Conservation (phyloP, 2,888 invertebrate genomes). For the Hypomecis atomaria region DNA sequence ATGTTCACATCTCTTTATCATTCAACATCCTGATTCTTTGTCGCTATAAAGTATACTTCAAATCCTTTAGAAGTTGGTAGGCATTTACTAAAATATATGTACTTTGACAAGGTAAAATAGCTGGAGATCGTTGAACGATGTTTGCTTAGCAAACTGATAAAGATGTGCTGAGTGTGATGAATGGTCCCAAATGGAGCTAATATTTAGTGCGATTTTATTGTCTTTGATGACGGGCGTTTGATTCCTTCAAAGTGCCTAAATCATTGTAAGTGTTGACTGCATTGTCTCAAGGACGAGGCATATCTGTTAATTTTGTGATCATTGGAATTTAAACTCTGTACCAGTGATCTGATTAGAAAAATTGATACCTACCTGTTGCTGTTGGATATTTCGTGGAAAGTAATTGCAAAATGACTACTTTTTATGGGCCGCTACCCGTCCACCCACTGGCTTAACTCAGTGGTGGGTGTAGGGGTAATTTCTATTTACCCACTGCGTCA, state of each 20-base stretch:
- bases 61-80: neutral
- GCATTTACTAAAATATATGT: neutral
- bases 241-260: neutral
- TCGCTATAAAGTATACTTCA: constrained; percentile 9
- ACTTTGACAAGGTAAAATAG: constrained; percentile 7
- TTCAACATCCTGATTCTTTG: constrained; percentile 1
- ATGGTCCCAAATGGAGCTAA: constrained; percentile 53
- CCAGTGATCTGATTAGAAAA: neutral
- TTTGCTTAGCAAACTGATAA: constrained; percentile 61
- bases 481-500: too few relatives aligned
- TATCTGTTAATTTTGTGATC: neutral
- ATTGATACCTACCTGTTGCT: too few relatives aligned
- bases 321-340: neutral
- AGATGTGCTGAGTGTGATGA: constrained; percentile 69
- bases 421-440: too few relatives aligned
- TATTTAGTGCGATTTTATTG: constrained; percentile 49
- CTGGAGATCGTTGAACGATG: constrained; percentile 40
- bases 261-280: neutral
- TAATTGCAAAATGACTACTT: too few relatives aligned
- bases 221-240: constrained; percentile 24
- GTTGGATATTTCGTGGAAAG: too few relatives aligned
- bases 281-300: neutral
- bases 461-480: too few relatives aligned
- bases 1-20: constrained; percentile 18
- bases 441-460: too few relatives aligned